Evolutionary conservation across 2,797 vertebrate genomes (phyloP), one percentile per base, ranked within the genome.

Genomic region (Phoxinus dragarum): DNA sequence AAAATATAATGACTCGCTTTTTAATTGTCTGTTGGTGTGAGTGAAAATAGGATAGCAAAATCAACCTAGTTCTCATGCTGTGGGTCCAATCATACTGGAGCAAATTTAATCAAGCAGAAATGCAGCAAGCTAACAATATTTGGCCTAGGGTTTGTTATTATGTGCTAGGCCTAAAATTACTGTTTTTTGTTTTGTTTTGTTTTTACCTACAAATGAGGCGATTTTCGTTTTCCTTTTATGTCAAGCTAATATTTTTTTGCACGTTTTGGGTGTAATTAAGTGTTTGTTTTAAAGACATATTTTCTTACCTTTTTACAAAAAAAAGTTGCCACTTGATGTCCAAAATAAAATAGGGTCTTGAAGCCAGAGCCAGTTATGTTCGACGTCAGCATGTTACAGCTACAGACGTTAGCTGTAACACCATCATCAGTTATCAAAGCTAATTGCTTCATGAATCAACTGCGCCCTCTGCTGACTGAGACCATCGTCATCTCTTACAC

Each of bases 391-490:
- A n/a, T n/a, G n/a, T n/a, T n/a, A n/a, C n/a, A n/a, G n/a, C n/a
- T n/a, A n/a, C n/a, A n/a, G n/a, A n/a, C n/a, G 42, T 47, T 23
- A 75, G 36, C 64, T 23, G 73, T 34, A 40, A 38, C 31, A 44
- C 74, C 10, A 77, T 59, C 87, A 87, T 59, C 87, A 87, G 66
- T 73, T 11, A 40, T 54, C 3, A 64, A 27, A 56, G 52, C 19
- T 69, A 56, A 52, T 81, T 89, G 79, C 68, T 17, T 86, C 67
- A 88, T 75, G 34, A 84, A 52, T n/a, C 75, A 27, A 81, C 68
- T 81, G 91, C 91, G 8, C 93, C 93, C 91, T 90, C 95, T 94
- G 90, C 90, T 93, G 95, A 90, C 71, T 9, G 54, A 84, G 6
- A 21, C 36, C 7, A 42, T 42, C 23, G n/a, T 27, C 16, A 10